Conservation (phyloP, 2,113 vertebrate genomes). For the Macquaria ambigua region DNA sequence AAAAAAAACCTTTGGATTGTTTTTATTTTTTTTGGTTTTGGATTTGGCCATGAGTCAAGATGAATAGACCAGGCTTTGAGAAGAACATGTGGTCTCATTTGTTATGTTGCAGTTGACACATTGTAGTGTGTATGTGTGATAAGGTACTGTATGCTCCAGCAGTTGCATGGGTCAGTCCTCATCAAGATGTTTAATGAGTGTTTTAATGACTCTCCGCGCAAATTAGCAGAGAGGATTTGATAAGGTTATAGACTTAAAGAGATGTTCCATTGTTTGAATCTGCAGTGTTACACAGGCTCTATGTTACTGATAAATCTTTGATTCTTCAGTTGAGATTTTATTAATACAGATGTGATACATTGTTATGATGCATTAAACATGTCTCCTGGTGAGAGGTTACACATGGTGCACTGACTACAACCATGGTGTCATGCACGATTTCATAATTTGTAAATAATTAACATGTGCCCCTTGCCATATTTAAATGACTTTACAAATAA, state of each 20-base stretch:
- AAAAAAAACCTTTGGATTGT: not conserved
- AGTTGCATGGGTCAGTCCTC: constrained; percentile 46
- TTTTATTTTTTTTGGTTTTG: not conserved
- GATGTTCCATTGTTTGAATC: not conserved
- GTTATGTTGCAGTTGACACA: constrained; percentile 1
- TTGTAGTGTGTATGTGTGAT: constrained; percentile 26
- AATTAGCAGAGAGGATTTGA: constrained; percentile 48
- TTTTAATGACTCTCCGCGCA: constrained; percentile 55
- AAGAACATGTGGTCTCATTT: constrained; percentile 25
- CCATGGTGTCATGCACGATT: not conserved
- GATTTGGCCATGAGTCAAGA: constrained; percentile 11
- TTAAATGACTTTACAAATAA: not conserved
- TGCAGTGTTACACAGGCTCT: not conserved
- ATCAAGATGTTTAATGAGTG: constrained; percentile 58
- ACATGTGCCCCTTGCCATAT: not conserved
- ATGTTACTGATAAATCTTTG: not conserved
- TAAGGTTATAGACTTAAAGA: constrained; percentile 23
- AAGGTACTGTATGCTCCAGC: constrained; percentile 26
- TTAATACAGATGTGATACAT: constrained; percentile 4
- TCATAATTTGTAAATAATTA: constrained; percentile 3
- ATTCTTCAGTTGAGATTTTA: not conserved
- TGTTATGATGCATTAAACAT: not conserved
- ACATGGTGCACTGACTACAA: not conserved
- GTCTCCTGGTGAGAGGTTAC: not conserved
- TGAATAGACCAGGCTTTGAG: not conserved